Base-by-base conservation (phyloP, 2,113 vertebrate species). In the Patagioenas fasciata region DNA sequence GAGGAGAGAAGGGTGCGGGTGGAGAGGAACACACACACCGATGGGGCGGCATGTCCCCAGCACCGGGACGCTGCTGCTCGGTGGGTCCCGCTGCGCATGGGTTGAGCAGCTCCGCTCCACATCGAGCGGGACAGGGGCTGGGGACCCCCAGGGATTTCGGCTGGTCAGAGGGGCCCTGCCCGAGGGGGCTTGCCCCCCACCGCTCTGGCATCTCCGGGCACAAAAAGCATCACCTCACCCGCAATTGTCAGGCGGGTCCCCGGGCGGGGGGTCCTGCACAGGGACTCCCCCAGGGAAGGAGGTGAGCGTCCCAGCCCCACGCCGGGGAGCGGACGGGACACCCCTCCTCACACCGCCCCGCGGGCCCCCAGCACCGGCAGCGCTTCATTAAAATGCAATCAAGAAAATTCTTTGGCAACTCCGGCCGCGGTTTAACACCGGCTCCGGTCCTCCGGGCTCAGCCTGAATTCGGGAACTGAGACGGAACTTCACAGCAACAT, bases 401-500 rank as follows among this genome's bases (percentile, higher is more conserved):
- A 96, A 80, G 65, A 78, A 79, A 75, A 93, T 74, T 80, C 38
- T 88, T 71, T 70, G 93, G 85, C 71, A 93, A 58, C 74, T 80
- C 72, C 65, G 28, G 64, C 56, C 40, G 86, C 85, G 11, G 38
- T 61, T 44, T 56, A 34, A 80, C 85, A 70, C 78, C 79, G 61
- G 84, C 58, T 47, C 69, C 75, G 13, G 48, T 82, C 77, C 95
- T 90, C 61, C 36, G 56, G 80, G 89, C 73, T 93, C 96, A 94
- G 89, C 93, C 93, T 91, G 88, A 95, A 95, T 94, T 96, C 80
- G 80, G 85, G 86, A 90, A 72, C 81, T 7, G 86, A 91, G 94
- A 77, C 60, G 40, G 83, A 94, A 92, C 96, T 95, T 96, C 53
- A 75, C 72, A 38, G 60, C 85, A 77, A 96, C 97, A 95, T 96